Conservation (phyloP, 2,113 vertebrate species). For the Baryphthengus martii region DNA sequence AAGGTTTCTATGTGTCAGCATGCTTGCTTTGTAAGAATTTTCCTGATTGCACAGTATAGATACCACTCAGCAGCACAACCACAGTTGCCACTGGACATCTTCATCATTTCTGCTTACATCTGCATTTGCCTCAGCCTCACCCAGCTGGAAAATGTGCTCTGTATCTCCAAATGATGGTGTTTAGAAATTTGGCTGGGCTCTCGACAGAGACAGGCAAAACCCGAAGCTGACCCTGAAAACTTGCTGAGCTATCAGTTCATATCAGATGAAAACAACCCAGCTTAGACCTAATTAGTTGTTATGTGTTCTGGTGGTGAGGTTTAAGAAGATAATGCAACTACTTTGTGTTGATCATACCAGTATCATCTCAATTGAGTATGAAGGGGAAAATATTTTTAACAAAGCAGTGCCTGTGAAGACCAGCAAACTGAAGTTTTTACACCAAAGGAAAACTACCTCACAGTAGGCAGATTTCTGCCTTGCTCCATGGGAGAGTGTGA, state of each 20-base stretch:
- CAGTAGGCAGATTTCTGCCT: not conserved
- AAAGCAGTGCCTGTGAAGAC: not conserved
- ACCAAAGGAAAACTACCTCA: not conserved
- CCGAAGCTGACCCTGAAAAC: not conserved
- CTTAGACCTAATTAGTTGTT: not conserved
- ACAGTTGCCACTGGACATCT: not conserved
- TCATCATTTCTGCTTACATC: not conserved
- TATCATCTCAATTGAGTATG: not conserved
- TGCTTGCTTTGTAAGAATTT: not conserved
- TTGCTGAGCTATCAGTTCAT: not conserved
- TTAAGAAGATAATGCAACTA: not conserved
- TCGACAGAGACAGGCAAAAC: not conserved
- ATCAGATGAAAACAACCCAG: not conserved
- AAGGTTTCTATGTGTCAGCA: not conserved
- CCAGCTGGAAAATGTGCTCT: not conserved
- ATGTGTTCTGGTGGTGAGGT: not conserved
- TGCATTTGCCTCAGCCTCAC: not conserved
- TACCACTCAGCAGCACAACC: not conserved
- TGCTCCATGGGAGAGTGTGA: accelerated
- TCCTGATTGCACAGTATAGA: not conserved
- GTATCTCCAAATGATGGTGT: not conserved
- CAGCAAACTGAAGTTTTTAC: not conserved
- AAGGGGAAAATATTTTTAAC: not conserved
- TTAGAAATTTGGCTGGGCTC: not conserved
- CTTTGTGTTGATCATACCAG: not conserved